A percentile compares a stretch with the other conserved stretches of the same genome.
These are phyloP conservation scores for Phycodurus eques DNA, from an alignment of 2,113 vertebrate species.

Conservation along the genomic window DNA sequence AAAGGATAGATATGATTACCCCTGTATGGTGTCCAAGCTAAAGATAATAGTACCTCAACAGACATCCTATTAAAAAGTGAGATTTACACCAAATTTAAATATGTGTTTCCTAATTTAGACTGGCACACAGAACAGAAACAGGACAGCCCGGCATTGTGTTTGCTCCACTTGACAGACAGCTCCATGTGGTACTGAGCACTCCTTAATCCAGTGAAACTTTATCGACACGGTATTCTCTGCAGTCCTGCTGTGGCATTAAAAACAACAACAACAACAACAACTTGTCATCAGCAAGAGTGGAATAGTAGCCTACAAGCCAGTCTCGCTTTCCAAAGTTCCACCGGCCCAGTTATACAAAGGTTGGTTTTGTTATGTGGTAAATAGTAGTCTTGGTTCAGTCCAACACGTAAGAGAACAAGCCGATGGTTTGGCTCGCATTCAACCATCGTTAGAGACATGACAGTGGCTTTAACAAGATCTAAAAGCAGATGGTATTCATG, in stretches of 20 bases:
- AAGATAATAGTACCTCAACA: neutral
- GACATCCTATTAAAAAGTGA: conserved; percentile 5
- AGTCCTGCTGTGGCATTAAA: conserved; percentile 29
- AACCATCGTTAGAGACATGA: conserved; percentile 26
- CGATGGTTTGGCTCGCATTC: conserved; percentile 48
- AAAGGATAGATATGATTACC: neutral
- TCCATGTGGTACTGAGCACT: conserved; percentile 56
- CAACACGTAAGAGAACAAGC: neutral
- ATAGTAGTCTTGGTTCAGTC: neutral
- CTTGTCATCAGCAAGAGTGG: conserved; percentile 46
- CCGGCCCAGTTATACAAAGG: neutral
- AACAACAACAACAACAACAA: conserved; percentile 34
- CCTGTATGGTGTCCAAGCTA: neutral
- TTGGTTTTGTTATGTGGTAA: neutral
- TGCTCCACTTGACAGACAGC: conserved; percentile 62
- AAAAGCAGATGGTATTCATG: neutral
- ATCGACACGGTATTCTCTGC: conserved; percentile 53
- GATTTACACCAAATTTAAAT: neutral
- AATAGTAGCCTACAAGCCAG: neutral
- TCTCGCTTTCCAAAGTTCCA: conserved; percentile 15
- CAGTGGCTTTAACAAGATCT: conserved; percentile 5
- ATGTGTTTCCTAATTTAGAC: conserved; percentile 17
- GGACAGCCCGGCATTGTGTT: conserved; percentile 33
- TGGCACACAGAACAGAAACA: conserved; percentile 31
- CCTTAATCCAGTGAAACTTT: conserved; percentile 60